phyloP scores from a whole-genome alignment of 1,140 invertebrate species.

The Parasteatoda tepidariorum region DNA sequence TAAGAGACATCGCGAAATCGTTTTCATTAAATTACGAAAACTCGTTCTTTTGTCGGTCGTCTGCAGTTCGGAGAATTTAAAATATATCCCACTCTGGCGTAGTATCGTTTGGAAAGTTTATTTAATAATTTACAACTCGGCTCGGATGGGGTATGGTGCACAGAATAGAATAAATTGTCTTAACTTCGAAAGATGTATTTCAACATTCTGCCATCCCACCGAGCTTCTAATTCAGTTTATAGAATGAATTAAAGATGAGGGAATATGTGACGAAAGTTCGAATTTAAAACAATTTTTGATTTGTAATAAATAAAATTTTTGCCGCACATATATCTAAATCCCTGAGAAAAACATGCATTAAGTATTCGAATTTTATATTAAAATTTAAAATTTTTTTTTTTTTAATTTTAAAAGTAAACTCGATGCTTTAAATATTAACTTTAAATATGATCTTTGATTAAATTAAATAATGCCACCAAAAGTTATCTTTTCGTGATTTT shows the following conservation, averaged over 20 bases:
- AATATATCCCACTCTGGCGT: neutral
- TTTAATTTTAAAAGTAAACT: neutral
- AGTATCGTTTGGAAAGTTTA: neutral
- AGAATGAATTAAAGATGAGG: slow-evolving; percentile 5
- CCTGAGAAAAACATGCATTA: neutral
- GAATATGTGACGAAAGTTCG: neutral
- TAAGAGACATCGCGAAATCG: neutral
- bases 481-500: no score
- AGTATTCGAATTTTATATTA: neutral
- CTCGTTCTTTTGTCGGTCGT: slow-evolving; percentile 22
- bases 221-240: slow-evolving; percentile 25
- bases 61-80: neutral
- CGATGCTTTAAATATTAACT: neutral
- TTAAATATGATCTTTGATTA: neutral
- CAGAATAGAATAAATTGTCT: neutral
- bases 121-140: slow-evolving; percentile 13
- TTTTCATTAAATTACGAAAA: slow-evolving; percentile 35
- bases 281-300: neutral
- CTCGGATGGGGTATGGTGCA: neutral
- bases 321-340: neutral
- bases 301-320: neutral
- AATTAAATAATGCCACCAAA: neutral
- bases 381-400: neutral
- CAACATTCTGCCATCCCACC: neutral
- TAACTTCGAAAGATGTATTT: neutral